phyloP scores from a whole-genome alignment of 2,888 invertebrate species.

The Papilio elwesi region DNA sequence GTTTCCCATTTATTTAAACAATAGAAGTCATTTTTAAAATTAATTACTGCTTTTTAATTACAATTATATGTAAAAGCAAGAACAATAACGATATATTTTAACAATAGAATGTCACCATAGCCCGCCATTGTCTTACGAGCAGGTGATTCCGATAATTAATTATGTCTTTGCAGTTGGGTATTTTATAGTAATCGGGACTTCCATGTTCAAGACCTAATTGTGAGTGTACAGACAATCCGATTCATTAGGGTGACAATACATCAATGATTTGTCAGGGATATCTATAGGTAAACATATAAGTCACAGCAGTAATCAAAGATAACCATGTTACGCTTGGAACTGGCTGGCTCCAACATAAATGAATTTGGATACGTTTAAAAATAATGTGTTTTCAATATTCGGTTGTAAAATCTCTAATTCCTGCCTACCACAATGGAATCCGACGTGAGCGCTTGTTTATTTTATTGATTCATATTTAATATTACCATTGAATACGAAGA shows the following conservation, averaged over 20 bases:
- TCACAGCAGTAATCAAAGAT: too few species aligned
- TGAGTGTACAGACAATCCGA: background rate
- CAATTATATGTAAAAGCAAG: too few species aligned
- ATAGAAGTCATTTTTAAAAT: background rate
- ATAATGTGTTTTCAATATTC: too few species aligned
- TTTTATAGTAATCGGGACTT: background rate
- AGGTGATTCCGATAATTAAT: background rate
- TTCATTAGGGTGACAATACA: background rate
- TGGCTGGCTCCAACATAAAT: too few species aligned
- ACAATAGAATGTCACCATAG: constrained; percentile 1
- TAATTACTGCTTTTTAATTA: too few species aligned
- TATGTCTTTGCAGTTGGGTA: background rate
- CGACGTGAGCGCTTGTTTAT: too few species aligned
- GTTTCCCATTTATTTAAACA: background rate
- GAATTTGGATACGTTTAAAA: too few species aligned
- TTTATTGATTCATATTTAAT: too few species aligned
- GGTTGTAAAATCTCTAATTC: too few species aligned
- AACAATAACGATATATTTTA: background rate
- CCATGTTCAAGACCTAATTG: background rate
- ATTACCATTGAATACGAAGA: background rate
- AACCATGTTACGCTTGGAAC: too few species aligned
- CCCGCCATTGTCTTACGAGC: background rate
- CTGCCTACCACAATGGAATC: too few species aligned
- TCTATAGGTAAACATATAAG: too few species aligned
- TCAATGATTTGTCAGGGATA: background rate